Base-by-base conservation (phyloP, 1,140 invertebrate species). In the Pseudobourletiella spinata region DNA sequence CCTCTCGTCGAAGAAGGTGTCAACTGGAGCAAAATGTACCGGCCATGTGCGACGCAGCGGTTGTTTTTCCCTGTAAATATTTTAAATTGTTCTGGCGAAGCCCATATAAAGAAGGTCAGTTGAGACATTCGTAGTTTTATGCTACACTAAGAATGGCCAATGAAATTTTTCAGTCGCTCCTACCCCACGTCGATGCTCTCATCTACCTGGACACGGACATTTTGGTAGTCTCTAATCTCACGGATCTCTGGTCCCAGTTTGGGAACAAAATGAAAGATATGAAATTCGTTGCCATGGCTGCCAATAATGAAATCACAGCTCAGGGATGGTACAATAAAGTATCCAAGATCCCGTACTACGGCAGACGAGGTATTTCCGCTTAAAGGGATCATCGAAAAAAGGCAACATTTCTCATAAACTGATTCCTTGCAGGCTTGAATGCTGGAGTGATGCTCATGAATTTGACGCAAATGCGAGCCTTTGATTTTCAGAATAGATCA, bases 361-460 rank as follows among this genome's bases (percentile, higher is more conserved):
- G 88, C n/a, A n/a, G 24, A 46, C 4, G 43, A 46, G 43, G 43
- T 46, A 39, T n/a, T n/a, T n/a, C n/a, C n/a, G n/a, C n/a, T n/a
- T n/a, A n/a, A n/a, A n/a, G n/a, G n/a, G n/a, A n/a, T n/a, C n/a
- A n/a, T n/a, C n/a, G n/a, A 39, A 39, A 39, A 39, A 39, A 39
- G 8, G 35, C 8, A 39, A 8, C 35, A 39, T 39, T 39, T 39
- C n/a, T 11, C 35, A 39, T 11, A 39, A 39, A 39, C 35, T 39
- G 35, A 39, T 8, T 11, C 8, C n/a, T 79, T 80, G 39, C 70
- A 84, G 93, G 94, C 65, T 82, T 96, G 0, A 96, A 97, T 77
- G 95, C 93, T 44, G 94, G 94, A 46, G 92, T 97, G 0, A 96
- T 97, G 93, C 74, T 96, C 25, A 96, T 96, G 94, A 95, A 97